A percentile compares a stretch with the other conserved stretches of the same genome.
phyloP scores from a whole-genome alignment of 2,113 vertebrate genomes.

The Sorex araneus region DNA sequence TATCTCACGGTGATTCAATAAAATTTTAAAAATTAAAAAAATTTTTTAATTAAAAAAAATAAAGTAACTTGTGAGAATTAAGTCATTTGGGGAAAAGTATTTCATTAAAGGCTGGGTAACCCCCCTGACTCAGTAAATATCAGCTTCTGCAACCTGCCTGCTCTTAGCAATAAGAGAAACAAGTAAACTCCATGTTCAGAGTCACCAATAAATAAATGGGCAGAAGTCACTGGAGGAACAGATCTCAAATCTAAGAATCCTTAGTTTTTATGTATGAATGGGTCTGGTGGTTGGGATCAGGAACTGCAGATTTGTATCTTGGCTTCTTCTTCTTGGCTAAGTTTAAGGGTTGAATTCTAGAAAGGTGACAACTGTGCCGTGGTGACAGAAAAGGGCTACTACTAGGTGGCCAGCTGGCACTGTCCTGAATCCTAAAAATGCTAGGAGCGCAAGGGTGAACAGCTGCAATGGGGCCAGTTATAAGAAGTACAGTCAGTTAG shows the following conservation, averaged over 20 bases:
- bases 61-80: not conserved
- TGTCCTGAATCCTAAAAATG: not conserved
- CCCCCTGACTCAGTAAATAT: not conserved
- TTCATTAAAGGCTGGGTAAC: not conserved
- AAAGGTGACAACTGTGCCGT: not conserved
- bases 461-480: slow-evolving; percentile 1
- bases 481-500: not conserved
- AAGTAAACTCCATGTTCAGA: not conserved
- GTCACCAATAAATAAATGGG: not conserved
- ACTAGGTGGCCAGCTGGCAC: slow-evolving; percentile 21
- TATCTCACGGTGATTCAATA: too few species aligned
- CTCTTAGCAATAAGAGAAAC: not conserved
- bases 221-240: not conserved
- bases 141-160: not conserved
- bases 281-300: not conserved
- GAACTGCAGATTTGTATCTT: not conserved
- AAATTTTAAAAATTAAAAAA: too few species aligned
- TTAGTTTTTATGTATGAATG: not conserved
- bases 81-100: not conserved
- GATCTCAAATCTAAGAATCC: not conserved
- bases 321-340: not conserved
- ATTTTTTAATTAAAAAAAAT: too few species aligned
- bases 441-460: not conserved
- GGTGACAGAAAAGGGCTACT: not conserved
- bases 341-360: not conserved